phyloP scores from a whole-genome alignment of 2,113 vertebrate species.

The Sarotherodon lohbergeri region DNA sequence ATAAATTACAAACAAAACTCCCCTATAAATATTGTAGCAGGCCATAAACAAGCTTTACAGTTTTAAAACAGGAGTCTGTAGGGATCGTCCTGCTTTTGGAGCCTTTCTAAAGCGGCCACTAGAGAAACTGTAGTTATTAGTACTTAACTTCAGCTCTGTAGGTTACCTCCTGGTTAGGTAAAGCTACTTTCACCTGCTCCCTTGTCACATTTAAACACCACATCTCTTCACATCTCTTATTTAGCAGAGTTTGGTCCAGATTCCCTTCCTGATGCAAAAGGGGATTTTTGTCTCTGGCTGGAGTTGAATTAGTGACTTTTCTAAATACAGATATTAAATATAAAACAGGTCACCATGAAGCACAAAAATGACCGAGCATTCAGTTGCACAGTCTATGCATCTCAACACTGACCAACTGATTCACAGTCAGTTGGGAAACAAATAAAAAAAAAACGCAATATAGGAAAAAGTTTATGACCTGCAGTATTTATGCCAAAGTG shows the following conservation, averaged over 20 bases:
- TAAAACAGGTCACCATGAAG: background rate
- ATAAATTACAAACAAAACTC: background rate
- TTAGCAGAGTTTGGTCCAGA: background rate
- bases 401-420: background rate
- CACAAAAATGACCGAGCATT: background rate
- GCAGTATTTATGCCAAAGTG: background rate
- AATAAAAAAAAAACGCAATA: background rate
- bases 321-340: background rate
- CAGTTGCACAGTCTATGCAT: background rate
- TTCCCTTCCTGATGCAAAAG: background rate
- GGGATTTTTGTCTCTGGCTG: background rate
- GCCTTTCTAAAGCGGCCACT: background rate
- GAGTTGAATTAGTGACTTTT: background rate
- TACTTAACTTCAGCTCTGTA: background rate
- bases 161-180: background rate
- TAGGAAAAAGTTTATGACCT: background rate
- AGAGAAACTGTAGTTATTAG: background rate
- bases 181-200: background rate
- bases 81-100: background rate
- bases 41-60: background rate
- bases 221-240: background rate
- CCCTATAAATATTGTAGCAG: too few species aligned
- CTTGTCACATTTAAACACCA: background rate
- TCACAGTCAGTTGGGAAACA: background rate
- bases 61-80: background rate